phyloP scores from a whole-genome alignment of 2,888 invertebrate species.

The Neoascia interrupta region DNA sequence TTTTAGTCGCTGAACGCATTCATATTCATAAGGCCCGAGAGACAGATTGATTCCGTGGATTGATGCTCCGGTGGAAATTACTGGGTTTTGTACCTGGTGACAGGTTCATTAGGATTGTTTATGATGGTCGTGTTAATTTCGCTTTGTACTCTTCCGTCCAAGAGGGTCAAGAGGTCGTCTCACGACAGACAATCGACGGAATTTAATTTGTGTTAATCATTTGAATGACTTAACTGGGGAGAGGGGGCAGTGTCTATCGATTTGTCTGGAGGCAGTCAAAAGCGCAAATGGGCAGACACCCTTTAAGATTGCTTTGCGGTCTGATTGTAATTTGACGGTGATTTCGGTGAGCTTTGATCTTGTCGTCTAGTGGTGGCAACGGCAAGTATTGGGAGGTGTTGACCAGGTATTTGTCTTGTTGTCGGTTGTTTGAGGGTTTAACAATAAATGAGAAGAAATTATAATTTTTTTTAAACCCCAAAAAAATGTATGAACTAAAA shows the following conservation, averaged over 20 bases:
- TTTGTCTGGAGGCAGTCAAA: too few relatives aligned
- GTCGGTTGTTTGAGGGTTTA: too few relatives aligned
- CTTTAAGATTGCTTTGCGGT: too few relatives aligned
- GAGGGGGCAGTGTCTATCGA: constrained; percentile 9
- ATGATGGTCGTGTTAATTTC: constrained; percentile 25
- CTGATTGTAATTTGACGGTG: too few relatives aligned
- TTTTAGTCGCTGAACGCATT: constrained; percentile 16
- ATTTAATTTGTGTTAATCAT: constrained; percentile 8
- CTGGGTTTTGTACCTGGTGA: constrained; percentile 2
- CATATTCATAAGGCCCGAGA: constrained; percentile 32
- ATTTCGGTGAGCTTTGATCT: too few relatives aligned
- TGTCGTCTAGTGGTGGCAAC: too few relatives aligned
- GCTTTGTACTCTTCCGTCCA: background rate
- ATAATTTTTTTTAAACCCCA: too few relatives aligned
- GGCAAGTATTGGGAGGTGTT: too few relatives aligned
- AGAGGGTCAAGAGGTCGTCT: background rate
- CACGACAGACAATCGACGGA: background rate
- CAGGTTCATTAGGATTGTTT: constrained; percentile 37
- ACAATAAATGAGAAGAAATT: too few relatives aligned
- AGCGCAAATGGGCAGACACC: too few relatives aligned
- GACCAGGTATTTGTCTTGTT: too few relatives aligned
- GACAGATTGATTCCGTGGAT: constrained; percentile 14
- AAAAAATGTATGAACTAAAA: too few relatives aligned
- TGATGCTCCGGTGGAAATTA: constrained; percentile 1
- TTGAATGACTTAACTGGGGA: background rate